Conservation (phyloP, 2,888 invertebrate species). For the Pammene fasciana region DNA sequence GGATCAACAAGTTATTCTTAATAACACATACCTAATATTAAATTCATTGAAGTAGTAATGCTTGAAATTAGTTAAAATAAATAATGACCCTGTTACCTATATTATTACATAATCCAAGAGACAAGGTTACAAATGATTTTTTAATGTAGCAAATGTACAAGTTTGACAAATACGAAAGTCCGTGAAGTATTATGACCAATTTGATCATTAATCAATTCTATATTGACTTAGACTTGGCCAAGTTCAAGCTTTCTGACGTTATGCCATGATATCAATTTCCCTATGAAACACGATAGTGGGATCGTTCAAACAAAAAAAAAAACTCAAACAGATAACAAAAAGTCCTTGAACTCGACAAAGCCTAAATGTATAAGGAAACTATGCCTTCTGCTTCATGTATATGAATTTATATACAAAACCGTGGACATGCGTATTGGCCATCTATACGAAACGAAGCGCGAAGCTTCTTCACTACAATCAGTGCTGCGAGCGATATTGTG, state of each 20-base stretch:
- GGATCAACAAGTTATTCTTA: slow-evolving; percentile 3
- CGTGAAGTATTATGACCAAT: slow-evolving; percentile 6
- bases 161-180: slow-evolving; percentile 19
- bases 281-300: slow-evolving; percentile 56
- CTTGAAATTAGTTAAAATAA: background rate
- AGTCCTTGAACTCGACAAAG: slow-evolving; percentile 82
- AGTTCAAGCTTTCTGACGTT: slow-evolving; percentile 23
- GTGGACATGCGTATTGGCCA: slow-evolving; percentile 83
- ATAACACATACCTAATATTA: background rate
- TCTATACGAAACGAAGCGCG: slow-evolving; percentile 76
- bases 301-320: slow-evolving; percentile 62
- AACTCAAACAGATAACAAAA: slow-evolving; percentile 73
- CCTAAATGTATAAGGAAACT: slow-evolving; percentile 80
- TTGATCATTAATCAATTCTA: slow-evolving; percentile 29
- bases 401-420: slow-evolving; percentile 75
- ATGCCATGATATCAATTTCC: slow-evolving; percentile 45
- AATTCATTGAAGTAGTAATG: background rate
- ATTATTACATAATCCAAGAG: background rate
- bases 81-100: background rate
- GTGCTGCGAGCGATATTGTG: slow-evolving; percentile 52
- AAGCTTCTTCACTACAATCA: slow-evolving; percentile 73
- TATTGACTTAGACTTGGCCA: slow-evolving; percentile 20
- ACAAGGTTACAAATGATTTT: background rate
- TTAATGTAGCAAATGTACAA: slow-evolving; percentile 1
- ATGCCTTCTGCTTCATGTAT: slow-evolving; percentile 64